phyloP scores from a whole-genome alignment of 2,797 vertebrate genomes.

The Myioborus miniatus region DNA sequence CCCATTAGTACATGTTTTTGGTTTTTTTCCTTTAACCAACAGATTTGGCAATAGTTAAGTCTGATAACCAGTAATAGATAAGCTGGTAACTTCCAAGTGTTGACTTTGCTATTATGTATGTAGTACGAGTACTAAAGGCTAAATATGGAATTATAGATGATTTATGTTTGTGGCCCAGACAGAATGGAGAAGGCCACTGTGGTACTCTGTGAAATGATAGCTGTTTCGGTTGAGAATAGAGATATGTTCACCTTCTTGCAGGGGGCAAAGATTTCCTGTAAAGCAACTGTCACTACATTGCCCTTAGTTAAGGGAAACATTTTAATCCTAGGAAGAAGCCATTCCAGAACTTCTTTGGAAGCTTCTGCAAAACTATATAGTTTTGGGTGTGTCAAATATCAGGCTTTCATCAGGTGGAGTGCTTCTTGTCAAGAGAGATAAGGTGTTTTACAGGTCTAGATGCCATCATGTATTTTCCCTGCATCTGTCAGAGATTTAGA shows the following conservation, averaged over 20 bases:
- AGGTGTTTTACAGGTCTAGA: background rate
- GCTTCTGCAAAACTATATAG: background rate
- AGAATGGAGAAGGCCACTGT: accelerated
- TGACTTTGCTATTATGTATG: background rate
- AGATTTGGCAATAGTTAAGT: background rate
- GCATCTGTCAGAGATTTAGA: background rate
- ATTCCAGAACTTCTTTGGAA: background rate
- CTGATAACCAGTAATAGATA: background rate
- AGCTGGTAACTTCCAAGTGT: background rate
- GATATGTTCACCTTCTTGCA: accelerated
- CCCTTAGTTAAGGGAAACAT: background rate
- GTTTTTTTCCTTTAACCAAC: background rate
- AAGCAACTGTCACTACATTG: background rate
- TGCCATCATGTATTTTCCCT: background rate
- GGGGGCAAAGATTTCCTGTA: background rate
- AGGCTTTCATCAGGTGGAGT: background rate
- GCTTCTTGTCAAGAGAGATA: background rate
- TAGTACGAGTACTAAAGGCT: background rate
- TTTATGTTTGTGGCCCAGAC: background rate
- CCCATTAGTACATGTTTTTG: background rate
- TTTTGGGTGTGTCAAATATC: background rate
- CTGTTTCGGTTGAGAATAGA: background rate
- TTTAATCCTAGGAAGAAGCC: background rate
- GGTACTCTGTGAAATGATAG: background rate
- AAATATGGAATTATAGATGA: background rate